Conservation (phyloP, 2,797 vertebrate species). For the Buphagus erythrorhynchus region DNA sequence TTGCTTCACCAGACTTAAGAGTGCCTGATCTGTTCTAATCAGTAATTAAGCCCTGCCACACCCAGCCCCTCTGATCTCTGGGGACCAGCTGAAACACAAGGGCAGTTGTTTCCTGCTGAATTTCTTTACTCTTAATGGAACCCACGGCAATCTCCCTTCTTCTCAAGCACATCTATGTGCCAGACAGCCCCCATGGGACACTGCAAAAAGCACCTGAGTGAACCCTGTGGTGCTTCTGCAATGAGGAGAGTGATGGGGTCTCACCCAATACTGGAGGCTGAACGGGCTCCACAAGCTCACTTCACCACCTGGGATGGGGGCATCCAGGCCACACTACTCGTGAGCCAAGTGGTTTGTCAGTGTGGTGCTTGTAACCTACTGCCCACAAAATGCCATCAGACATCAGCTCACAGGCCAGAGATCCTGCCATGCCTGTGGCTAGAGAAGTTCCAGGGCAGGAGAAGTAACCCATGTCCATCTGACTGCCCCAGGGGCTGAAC, state of each 20-base stretch:
- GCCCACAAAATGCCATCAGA: background rate
- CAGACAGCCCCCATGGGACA: fast-evolving
- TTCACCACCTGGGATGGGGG: fast-evolving
- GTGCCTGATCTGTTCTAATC: background rate
- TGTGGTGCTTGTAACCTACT: background rate
- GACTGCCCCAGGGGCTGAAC: background rate
- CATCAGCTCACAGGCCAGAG: background rate
- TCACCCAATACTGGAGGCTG: background rate
- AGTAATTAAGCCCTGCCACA: background rate
- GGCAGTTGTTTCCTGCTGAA: fast-evolving
- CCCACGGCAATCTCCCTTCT: background rate
- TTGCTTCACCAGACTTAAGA: background rate
- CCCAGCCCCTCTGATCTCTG: background rate
- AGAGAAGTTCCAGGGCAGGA: background rate
- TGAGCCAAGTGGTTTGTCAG: background rate
- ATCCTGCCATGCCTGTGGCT: background rate
- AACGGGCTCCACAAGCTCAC: background rate
- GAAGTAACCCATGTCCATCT: fast-evolving
- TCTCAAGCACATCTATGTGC: fast-evolving
- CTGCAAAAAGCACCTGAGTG: background rate
- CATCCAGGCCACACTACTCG: fast-evolving
- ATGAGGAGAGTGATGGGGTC: background rate
- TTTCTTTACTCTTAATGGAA: background rate
- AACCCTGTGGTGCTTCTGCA: background rate
- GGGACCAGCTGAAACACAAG: background rate